Percentiles rank a stretch among this genome's conserved stretches.
Evolutionary conservation across 1,140 invertebrate species (phyloP).

Genomic region (Zaprionus taronus): DNA sequence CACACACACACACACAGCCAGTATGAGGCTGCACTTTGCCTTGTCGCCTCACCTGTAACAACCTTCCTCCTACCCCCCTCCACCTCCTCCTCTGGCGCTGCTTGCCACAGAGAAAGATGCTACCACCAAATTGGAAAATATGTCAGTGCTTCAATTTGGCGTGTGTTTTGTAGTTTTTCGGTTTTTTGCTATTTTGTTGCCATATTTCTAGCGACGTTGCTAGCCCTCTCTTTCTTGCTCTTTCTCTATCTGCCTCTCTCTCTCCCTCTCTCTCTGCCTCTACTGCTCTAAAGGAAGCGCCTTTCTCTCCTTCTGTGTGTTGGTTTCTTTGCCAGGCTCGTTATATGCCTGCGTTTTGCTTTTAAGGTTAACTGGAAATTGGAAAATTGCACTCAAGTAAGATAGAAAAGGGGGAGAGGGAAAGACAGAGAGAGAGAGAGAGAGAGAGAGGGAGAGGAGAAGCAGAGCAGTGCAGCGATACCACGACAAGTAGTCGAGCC

Average conservation of each 20-base stretch:
- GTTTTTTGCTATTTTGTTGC: constrained; percentile 58
- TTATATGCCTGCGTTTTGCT: constrained; percentile 46
- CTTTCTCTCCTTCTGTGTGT: background rate
- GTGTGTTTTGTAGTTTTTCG: constrained; percentile 39
- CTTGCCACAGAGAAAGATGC: constrained; percentile 17
- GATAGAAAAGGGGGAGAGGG: background rate
- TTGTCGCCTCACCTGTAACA: constrained; percentile 20
- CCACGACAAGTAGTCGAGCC: constrained; percentile 34
- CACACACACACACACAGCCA: constrained; percentile 15
- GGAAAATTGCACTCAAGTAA: constrained; percentile 69
- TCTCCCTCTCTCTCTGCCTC: constrained; percentile 7
- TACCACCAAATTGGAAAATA: constrained; percentile 76
- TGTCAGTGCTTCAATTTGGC: constrained; percentile 68
- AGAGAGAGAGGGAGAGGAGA: background rate
- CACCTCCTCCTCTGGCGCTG: no score
- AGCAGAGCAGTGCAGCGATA: background rate
- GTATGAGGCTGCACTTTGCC: background rate
- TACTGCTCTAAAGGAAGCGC: no score
- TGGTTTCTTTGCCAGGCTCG: constrained; percentile 1
- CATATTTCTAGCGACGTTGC: constrained; percentile 60
- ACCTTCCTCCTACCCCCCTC: background rate
- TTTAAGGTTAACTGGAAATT: constrained; percentile 74
- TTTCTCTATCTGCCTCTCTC: constrained; percentile 11
- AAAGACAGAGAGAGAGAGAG: background rate
- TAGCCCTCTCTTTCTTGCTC: background rate